Base-by-base conservation (phyloP, 2,888 invertebrate genomes). In the Sisyra terminalis region DNA sequence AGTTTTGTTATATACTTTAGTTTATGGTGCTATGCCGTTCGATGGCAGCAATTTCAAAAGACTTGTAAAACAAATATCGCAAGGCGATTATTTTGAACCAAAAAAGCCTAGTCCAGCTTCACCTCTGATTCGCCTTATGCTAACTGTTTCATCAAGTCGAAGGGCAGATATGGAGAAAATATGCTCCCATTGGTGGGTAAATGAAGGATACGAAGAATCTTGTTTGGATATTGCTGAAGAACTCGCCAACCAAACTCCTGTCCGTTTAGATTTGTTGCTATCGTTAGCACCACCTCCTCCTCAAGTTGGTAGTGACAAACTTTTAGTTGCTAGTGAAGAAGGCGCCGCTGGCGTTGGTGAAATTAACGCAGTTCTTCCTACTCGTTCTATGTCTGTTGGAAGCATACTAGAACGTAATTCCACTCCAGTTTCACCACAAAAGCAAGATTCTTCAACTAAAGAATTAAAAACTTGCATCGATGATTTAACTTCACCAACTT, bases 1-100 rank as follows among this genome's bases (percentile, higher is more conserved):
- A 43, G 97, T 98, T 39, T 71, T 98, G 39, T 71, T 98, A 8
- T 98, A 98, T 63, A 97, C 97, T 38, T 71, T 98, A 56, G 96
- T 98, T 50, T 98, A 97, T 62, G 97, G 97, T 52, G 93, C 96
- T 49, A 98, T 98, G 98, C 98, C 88, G 42, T 97, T 97, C 61
- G 97, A 97, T 66, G 97, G 97, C 46, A 89, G 92, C 48, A 94
- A 97, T 67, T 97, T 97, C 65, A 93, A 93, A 64, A 78, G 89
- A 55, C 77, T 98, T 56, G 93, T 94, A 48, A 83, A 87, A 58
- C 94, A 96, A 66, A 97, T 97, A 58, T 93, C 94, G 53, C 84
- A 87, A 58, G 96, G 96, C 4, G 93, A 94, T 62, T 98, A 96
- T 63, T 94, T 88, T 58, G 96, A 97, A 64, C 97, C 97, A 38